These are phyloP conservation scores for Deroplatys truncata DNA, from an alignment of 2,888 invertebrate species.

Conservation along the genomic window DNA sequence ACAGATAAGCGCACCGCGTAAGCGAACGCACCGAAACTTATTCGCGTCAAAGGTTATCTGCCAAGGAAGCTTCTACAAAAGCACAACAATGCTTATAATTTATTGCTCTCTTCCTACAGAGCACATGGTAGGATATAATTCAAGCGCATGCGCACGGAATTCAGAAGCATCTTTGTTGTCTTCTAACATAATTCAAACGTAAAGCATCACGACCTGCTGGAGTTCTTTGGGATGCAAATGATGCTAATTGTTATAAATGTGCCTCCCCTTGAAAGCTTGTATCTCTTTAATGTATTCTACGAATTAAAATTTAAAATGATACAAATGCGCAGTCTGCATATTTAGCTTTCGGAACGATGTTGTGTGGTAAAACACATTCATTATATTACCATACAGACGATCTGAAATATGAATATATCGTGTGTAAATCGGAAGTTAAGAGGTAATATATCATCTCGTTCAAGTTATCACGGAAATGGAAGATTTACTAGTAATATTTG, in stretches of 20 bases:
- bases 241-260: background rate
- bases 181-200: background rate
- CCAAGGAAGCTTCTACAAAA: background rate
- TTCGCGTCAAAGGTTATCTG: background rate
- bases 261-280: background rate
- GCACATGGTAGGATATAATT: background rate
- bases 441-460: too few relatives aligned
- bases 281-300: background rate
- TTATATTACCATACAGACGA: too few relatives aligned
- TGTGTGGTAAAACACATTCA: too few relatives aligned
- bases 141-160: background rate
- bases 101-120: background rate
- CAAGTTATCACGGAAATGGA: too few relatives aligned
- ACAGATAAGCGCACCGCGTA: too few relatives aligned
- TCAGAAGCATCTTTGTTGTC: background rate
- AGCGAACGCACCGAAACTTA: too few relatives aligned
- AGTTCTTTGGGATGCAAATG: background rate
- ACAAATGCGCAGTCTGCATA: background rate
- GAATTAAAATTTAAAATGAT: background rate
- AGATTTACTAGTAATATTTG: too few relatives aligned
- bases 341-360: background rate
- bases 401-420: too few relatives aligned
- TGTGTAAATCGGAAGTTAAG: too few relatives aligned
- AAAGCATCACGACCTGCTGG: background rate
- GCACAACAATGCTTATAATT: background rate